phyloP scores from a whole-genome alignment of 23 tunicate species.

The Ascidia mentula region DNA sequence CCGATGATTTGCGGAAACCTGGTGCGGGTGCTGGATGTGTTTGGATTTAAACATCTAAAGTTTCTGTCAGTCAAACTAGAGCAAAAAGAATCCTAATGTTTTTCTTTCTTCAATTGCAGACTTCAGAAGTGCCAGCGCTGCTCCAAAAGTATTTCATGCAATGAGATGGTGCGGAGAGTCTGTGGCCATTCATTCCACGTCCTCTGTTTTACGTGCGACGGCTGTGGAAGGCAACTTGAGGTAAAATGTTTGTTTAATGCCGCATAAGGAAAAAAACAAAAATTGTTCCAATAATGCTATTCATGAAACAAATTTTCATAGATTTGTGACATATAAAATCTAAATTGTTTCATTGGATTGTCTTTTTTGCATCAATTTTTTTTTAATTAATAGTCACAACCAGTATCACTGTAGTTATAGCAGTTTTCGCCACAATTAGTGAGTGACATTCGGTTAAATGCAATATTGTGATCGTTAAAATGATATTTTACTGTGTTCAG shows the following conservation, averaged over 20 bases:
- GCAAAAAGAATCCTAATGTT: neutral
- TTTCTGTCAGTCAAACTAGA: neutral
- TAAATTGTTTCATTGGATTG: too few species aligned
- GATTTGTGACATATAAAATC: too few species aligned
- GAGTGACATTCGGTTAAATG: too few species aligned
- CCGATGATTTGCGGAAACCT: neutral
- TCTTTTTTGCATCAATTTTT: too few species aligned
- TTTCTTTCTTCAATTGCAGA: conserved; percentile 43
- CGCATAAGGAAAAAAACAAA: too few species aligned
- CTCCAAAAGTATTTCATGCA: conserved; percentile 43
- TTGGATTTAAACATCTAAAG: neutral
- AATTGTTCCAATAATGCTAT: too few species aligned
- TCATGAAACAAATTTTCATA: too few species aligned
- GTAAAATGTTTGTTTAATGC: conserved; percentile 1
- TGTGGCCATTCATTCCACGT: conserved; percentile 64
- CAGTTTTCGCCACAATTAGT: too few species aligned
- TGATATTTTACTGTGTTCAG: too few species aligned
- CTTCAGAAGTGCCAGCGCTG: conserved; percentile 67
- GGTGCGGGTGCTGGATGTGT: neutral
- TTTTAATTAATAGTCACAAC: too few species aligned
- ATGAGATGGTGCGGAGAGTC: conserved; percentile 54
- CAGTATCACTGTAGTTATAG: too few species aligned
- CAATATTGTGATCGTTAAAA: too few species aligned
- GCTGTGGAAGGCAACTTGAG: conserved; percentile 52
- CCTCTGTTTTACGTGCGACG: conserved; percentile 68